phyloP scores from a whole-genome alignment of 2,888 invertebrate genomes.

The Lasioglossum pauxillum region DNA sequence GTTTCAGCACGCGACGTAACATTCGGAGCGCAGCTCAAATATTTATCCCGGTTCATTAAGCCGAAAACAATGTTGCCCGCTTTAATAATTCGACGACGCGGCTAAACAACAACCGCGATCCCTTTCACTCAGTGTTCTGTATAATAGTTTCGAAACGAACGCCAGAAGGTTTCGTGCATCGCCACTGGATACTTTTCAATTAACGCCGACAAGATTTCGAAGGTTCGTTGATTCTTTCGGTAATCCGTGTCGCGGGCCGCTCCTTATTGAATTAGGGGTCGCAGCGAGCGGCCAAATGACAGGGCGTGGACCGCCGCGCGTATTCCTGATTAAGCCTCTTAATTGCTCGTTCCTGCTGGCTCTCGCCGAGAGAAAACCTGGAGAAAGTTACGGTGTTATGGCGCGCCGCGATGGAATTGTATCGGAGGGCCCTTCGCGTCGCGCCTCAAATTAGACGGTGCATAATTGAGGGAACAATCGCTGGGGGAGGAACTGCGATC shows the following conservation, averaged over 20 bases:
- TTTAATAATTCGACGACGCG: slow-evolving; percentile 15
- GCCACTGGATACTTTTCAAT: slow-evolving; percentile 70
- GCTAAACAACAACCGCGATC: slow-evolving; percentile 14
- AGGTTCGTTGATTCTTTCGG: slow-evolving; percentile 53
- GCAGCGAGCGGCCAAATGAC: slow-evolving; percentile 56
- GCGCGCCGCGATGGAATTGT: slow-evolving; percentile 38
- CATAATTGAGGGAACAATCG: slow-evolving; percentile 54
- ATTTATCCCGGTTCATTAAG: slow-evolving; percentile 33
- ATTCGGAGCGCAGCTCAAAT: slow-evolving; percentile 28
- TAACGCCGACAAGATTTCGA: slow-evolving; percentile 60
- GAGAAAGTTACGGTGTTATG: slow-evolving; percentile 36
- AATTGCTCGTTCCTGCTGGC: slow-evolving; percentile 51
- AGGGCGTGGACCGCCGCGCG: slow-evolving; percentile 35
- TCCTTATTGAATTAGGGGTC: slow-evolving; percentile 63
- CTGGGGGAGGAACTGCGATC: slow-evolving; percentile 3
- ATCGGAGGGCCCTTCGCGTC: slow-evolving; percentile 35
- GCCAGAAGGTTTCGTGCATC: slow-evolving; percentile 28
- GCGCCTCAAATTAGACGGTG: slow-evolving; percentile 49
- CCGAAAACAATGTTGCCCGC: slow-evolving; percentile 6
- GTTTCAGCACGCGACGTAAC: slow-evolving; percentile 22
- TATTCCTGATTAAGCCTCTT: slow-evolving; percentile 59
- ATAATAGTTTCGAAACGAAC: not conserved
- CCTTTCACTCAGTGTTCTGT: not conserved
- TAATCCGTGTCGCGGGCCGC: slow-evolving; percentile 44
- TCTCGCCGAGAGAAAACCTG: slow-evolving; percentile 22